These are phyloP conservation scores for Harpegnathos saltator DNA, from an alignment of 1,140 invertebrate species.

Conservation along the genomic window DNA sequence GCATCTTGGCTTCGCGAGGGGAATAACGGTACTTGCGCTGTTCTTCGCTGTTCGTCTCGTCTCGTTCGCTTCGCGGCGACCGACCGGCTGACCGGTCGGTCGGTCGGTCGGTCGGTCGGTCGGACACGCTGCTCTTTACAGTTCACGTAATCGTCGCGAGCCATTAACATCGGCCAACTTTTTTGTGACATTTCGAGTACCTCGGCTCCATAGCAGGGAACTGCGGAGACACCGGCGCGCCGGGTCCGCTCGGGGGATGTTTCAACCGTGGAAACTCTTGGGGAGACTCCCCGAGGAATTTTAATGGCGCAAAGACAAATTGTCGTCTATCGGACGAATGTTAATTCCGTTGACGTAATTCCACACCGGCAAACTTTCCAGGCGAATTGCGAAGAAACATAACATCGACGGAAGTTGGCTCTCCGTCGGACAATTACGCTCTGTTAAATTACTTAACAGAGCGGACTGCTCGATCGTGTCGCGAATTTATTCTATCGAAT, in stretches of 20 bases:
- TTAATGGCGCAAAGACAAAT: slow-evolving; percentile 60
- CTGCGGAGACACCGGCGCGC: background rate
- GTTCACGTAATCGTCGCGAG: slow-evolving; percentile 57
- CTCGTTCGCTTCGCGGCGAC: background rate
- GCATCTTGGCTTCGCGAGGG: slow-evolving; percentile 42
- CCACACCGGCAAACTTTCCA: slow-evolving; percentile 32
- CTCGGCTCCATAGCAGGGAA: slow-evolving; percentile 1
- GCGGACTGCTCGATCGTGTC: no score
- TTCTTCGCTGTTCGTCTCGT: slow-evolving; percentile 31
- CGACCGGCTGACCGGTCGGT: no score
- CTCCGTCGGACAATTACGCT: background rate
- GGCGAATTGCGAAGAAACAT: slow-evolving; percentile 35
- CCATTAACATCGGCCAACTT: slow-evolving; percentile 61
- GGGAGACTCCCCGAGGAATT: slow-evolving; percentile 44
- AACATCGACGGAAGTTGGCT: slow-evolving; percentile 24
- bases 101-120: background rate
- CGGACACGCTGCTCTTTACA: slow-evolving; percentile 37
- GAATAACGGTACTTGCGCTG: slow-evolving; percentile 58
- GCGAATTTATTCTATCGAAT: slow-evolving; percentile 5
- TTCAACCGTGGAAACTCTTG: slow-evolving; percentile 35
- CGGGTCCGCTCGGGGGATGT: slow-evolving; percentile 43
- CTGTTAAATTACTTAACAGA: slow-evolving; percentile 15
- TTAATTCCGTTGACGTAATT: slow-evolving; percentile 57
- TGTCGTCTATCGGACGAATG: slow-evolving; percentile 55
- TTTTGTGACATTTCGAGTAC: slow-evolving; percentile 59